Conservation (phyloP, 1,140 invertebrate species). For the Papilio glaucus region DNA sequence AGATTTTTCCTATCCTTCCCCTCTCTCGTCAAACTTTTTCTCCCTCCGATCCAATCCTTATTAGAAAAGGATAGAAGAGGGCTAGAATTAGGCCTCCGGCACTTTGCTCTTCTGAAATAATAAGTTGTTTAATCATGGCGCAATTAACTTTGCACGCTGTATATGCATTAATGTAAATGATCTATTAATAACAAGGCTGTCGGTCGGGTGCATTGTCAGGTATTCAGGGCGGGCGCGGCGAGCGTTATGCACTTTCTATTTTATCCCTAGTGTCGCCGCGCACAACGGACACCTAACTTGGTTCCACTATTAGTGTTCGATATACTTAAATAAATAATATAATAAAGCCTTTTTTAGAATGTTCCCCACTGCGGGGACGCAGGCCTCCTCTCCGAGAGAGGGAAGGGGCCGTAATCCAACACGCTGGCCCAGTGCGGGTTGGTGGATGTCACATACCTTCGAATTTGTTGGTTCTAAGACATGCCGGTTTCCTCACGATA, state of each 20-base stretch:
- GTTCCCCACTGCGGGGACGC: no score
- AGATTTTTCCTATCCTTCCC: no score
- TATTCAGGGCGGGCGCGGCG: constrained; percentile 29
- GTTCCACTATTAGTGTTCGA: neutral
- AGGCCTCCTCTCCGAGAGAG: no score
- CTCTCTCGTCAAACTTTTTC: no score
- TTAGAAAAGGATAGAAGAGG: neutral
- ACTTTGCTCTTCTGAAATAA: neutral
- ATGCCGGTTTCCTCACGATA: no score
- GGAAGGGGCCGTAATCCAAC: no score
- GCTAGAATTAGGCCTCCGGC: neutral
- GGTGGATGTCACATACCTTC: no score
- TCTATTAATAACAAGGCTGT: constrained; percentile 29
- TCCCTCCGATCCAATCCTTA: neutral
- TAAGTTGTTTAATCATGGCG: neutral
- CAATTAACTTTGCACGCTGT: neutral
- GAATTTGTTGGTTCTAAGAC: no score
- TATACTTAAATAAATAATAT: no score
- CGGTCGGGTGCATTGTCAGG: constrained; percentile 31
- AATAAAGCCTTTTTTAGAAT: no score
- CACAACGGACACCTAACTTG: neutral
- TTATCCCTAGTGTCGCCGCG: constrained; percentile 25
- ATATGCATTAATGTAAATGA: constrained; percentile 33
- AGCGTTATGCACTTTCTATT: constrained; percentile 27
- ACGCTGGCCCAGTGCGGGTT: no score